Percentiles rank a stretch among this genome's conserved stretches.
Conservation (phyloP, 2,797 vertebrate genomes). For the Lateolabrax maculatus region DNA sequence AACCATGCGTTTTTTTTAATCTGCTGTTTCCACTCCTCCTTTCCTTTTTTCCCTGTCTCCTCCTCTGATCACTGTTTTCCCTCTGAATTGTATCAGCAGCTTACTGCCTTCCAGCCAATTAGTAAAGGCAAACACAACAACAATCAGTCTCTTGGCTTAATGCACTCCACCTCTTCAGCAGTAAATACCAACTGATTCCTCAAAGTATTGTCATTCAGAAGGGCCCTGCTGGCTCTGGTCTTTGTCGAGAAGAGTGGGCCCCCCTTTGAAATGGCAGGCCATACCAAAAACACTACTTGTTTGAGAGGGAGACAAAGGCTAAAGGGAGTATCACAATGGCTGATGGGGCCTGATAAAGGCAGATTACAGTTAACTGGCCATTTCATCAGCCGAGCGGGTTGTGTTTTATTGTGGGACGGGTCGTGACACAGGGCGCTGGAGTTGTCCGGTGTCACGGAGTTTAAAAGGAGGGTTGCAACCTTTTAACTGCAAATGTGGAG, state of each 20-base stretch:
- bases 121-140: constrained; percentile 83
- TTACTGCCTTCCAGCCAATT: constrained; percentile 81
- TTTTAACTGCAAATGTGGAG: constrained; percentile 31
- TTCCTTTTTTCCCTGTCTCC: constrained; percentile 25
- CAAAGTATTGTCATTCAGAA: constrained; percentile 80
- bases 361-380: constrained; percentile 70
- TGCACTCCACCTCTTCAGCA: constrained; percentile 77
- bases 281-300: constrained; percentile 67
- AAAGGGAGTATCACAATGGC: constrained; percentile 63
- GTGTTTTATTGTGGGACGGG: constrained; percentile 65
- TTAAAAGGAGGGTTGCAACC: constrained; percentile 18
- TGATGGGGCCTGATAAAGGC: constrained; percentile 69
- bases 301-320: constrained; percentile 68
- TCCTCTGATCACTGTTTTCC: constrained; percentile 73
- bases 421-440: constrained; percentile 33
- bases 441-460: neutral
- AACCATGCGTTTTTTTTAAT: constrained; percentile 66
- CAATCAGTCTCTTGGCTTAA: constrained; percentile 78
- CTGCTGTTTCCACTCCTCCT: constrained; percentile 70
- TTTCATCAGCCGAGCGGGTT: constrained; percentile 55
- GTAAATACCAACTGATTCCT: constrained; percentile 82
- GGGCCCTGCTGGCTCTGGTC: constrained; percentile 74
- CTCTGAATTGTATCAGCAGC: constrained; percentile 74
- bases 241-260: constrained; percentile 70
- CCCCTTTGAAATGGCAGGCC: constrained; percentile 75